A percentile compares a stretch with the other conserved stretches of the same genome.
phyloP scores from a whole-genome alignment of 92 coral and sea anemone species.

The Epizoanthus stellaris region DNA sequence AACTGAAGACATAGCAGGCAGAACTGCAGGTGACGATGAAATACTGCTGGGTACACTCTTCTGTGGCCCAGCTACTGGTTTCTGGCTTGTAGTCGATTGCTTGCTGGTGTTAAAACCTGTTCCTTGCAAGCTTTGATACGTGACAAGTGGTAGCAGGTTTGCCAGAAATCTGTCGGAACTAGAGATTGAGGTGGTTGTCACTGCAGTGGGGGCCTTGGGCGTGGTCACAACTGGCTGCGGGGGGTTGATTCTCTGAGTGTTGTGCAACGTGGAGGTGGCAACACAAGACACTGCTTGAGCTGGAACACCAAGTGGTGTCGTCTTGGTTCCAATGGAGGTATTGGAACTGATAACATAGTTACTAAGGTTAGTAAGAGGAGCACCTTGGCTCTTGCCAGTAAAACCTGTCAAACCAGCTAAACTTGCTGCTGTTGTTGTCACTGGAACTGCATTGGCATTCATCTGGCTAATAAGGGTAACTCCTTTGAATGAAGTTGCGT shows the following conservation, averaged over 20 bases:
- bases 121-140: conserved; percentile 29
- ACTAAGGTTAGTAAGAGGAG: conserved; percentile 5
- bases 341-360: conserved; percentile 21
- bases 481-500: conserved; percentile 1
- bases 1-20: neutral
- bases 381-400: conserved; percentile 8
- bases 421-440: conserved; percentile 3
- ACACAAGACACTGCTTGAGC: neutral
- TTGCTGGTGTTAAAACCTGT: neutral
- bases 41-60: neutral
- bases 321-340: conserved; percentile 18
- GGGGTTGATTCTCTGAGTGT: conserved; percentile 24
- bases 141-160: conserved; percentile 36
- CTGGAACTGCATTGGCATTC: neutral
- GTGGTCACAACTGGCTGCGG: conserved; percentile 17
- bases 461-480: neutral
- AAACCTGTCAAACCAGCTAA: conserved; percentile 1
- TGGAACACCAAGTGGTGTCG: neutral
- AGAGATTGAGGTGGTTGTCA: neutral
- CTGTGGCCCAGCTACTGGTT: neutral
- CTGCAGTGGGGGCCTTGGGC: conserved; percentile 15
- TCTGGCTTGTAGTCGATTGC: neutral
- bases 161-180: conserved; percentile 28
- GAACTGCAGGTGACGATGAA: neutral
- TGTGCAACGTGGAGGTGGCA: neutral